phyloP scores from a whole-genome alignment of 2,888 invertebrate species.

The Cerastis leucographa region DNA sequence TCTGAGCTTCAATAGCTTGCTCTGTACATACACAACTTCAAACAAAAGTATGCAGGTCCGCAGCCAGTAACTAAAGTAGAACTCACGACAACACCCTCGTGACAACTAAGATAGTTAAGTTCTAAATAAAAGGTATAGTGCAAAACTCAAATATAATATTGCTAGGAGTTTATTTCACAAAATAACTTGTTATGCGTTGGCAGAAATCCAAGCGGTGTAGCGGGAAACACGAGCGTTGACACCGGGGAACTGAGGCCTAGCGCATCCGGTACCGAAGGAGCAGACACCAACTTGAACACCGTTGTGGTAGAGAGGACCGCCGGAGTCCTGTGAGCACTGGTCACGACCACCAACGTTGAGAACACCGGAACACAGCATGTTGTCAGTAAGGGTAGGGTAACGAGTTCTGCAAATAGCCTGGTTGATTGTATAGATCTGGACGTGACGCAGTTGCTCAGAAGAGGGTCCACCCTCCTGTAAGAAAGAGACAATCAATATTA shows the following conservation, averaged over 20 bases:
- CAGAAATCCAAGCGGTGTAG: slow-evolving; percentile 44
- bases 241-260: slow-evolving; percentile 71
- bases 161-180: neutral
- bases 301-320: slow-evolving; percentile 78
- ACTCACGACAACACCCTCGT: neutral
- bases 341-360: slow-evolving; percentile 79
- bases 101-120: neutral
- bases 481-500: slow-evolving; percentile 30
- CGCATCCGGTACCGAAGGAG: slow-evolving; percentile 76
- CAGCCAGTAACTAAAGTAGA: neutral
- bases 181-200: neutral
- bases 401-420: slow-evolving; percentile 68
- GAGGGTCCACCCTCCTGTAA: slow-evolving; percentile 66
- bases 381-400: slow-evolving; percentile 66
- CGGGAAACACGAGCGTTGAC: slow-evolving; percentile 41
- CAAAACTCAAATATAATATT: neutral
- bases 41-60: too few species aligned
- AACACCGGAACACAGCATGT: slow-evolving; percentile 72
- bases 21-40: neutral
- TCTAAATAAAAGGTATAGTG: neutral
- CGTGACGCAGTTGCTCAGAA: slow-evolving; percentile 75
- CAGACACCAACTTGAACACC: slow-evolving; percentile 75
- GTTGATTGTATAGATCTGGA: slow-evolving; percentile 74
- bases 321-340: slow-evolving; percentile 79
- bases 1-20: neutral